Evolutionary conservation across 2,888 invertebrate species (phyloP), one percentile per base, ranked within the genome.

Genomic region (Sphaerophoria taeniata): DNA sequence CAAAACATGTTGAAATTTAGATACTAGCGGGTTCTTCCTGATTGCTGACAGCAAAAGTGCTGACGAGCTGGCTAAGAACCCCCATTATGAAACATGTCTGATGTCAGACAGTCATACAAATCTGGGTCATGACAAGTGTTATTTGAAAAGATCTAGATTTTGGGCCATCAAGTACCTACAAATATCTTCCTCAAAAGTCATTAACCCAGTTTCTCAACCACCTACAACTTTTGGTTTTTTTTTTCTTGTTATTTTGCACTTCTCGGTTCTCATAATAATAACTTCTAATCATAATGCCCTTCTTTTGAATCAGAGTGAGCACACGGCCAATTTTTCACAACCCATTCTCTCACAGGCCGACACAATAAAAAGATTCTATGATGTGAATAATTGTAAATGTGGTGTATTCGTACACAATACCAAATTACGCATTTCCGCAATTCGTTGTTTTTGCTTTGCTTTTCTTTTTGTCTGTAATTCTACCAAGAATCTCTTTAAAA

Each of bases 401-500:
- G 53, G 56, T 61, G 53, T 56, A 55, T 56, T 61, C 56, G 61
- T 55, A 63, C 69, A 83, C 65, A 60, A 71, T 71, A 71, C 67
- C 74, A 75, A 83, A 79, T 84, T 80, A 79, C 84, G 84, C 84
- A 84, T 84, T 84, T 84, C 84, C 84, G 84, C 84, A 84, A 84
- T 67, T 14, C 1, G 24, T 24, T 24, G 24, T 24, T 24, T 24
- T 24, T 24, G 39, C n/a, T n/a, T 67, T 67, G 71, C 65, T 51
- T 6, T 70, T 34, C 24, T 4, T 43, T 53, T 43, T 36, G 3
- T 53, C 36, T 49, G n/a, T n/a, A n/a, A 12, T 80, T 47, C 60
- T 60, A 60, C 16, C 12, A n/a, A 24, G 24, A 61, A 34, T 49
- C 65, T 65, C 49, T 65, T 65, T 49, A 16, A 65, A 34, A 72